Percentiles rank a stretch among this genome's conserved stretches.
These are phyloP conservation scores for Pseudomyrmex concolor DNA, from an alignment of 1,140 invertebrate genomes.

Conservation along the genomic window DNA sequence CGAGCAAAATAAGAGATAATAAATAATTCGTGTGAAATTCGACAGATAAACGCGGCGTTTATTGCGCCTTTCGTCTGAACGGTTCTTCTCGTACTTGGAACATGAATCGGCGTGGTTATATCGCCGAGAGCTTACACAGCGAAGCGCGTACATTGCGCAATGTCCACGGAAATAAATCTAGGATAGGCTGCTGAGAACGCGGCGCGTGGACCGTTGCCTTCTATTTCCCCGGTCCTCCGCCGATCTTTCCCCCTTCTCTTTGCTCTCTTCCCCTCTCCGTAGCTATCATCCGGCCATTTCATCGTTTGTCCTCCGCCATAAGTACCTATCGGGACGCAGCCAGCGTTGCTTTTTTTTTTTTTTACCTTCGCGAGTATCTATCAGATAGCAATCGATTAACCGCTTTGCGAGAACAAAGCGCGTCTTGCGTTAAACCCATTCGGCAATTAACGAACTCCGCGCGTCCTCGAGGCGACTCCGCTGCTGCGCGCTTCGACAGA, in stretches of 20 bases:
- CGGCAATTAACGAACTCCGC: background rate
- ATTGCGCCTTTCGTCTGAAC: conserved; percentile 64
- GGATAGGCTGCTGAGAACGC: conserved; percentile 76
- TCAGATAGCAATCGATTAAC: conserved; percentile 30
- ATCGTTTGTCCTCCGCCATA: conserved; percentile 72
- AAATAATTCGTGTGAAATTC: too few species aligned
- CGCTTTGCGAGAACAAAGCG: background rate
- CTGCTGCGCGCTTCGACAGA: background rate
- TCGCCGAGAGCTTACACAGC: conserved; percentile 37
- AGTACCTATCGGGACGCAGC: conserved; percentile 54
- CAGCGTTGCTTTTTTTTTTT: too few species aligned
- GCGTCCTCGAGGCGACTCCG: too few species aligned
- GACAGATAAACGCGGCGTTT: conserved; percentile 8
- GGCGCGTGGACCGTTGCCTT: conserved; percentile 69
- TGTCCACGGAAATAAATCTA: conserved; percentile 79
- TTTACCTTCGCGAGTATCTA: conserved; percentile 41
- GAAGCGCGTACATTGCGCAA: conserved; percentile 71
- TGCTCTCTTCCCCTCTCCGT: conserved; percentile 27
- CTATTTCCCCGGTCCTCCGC: conserved; percentile 59
- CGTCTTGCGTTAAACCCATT: background rate
- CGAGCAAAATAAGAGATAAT: too few species aligned
- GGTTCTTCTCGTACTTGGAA: conserved; percentile 45
- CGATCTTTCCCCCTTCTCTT: background rate
- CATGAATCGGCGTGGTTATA: conserved; percentile 53
- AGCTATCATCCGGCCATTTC: conserved; percentile 72